phyloP scores from a whole-genome alignment of 2,888 invertebrate genomes.

The Meteorus colon region DNA sequence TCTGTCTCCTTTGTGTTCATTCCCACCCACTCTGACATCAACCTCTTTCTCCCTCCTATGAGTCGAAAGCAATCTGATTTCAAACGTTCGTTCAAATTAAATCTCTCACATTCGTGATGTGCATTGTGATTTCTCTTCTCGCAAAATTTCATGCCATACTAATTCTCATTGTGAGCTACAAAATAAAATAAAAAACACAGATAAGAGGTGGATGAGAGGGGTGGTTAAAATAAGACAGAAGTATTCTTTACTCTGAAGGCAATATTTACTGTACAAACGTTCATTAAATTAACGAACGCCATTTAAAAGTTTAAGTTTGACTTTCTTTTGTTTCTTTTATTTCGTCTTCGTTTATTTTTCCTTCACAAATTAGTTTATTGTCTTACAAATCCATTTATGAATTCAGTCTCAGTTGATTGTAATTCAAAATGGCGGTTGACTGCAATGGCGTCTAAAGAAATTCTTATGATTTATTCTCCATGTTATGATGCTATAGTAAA shows the following conservation, averaged over 20 bases:
- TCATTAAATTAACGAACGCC: background rate
- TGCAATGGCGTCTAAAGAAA: too few species aligned
- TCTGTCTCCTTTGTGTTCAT: conserved; percentile 13
- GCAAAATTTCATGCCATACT: conserved; percentile 25
- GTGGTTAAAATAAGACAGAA: background rate
- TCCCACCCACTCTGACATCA: background rate
- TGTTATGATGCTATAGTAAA: too few species aligned
- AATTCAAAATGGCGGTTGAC: too few species aligned
- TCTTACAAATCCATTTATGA: too few species aligned
- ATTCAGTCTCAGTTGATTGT: too few species aligned
- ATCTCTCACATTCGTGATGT: conserved; percentile 48
- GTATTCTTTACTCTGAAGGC: background rate
- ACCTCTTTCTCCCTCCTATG: background rate
- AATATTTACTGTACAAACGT: conserved; percentile 1
- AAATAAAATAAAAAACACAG: conserved; percentile 9
- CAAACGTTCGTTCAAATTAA: conserved; percentile 54
- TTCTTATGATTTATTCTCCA: too few species aligned
- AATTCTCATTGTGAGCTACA: conserved; percentile 32
- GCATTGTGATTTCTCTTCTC: conserved; percentile 30
- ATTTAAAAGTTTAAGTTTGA: background rate
- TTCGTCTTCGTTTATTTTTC: too few species aligned
- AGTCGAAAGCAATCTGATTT: conserved; percentile 48
- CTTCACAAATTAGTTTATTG: too few species aligned
- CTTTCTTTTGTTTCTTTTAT: background rate
- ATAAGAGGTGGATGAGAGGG: background rate